Conservation (phyloP, 2,797 vertebrate genomes). For the Hyperoplus lanceolatus region DNA sequence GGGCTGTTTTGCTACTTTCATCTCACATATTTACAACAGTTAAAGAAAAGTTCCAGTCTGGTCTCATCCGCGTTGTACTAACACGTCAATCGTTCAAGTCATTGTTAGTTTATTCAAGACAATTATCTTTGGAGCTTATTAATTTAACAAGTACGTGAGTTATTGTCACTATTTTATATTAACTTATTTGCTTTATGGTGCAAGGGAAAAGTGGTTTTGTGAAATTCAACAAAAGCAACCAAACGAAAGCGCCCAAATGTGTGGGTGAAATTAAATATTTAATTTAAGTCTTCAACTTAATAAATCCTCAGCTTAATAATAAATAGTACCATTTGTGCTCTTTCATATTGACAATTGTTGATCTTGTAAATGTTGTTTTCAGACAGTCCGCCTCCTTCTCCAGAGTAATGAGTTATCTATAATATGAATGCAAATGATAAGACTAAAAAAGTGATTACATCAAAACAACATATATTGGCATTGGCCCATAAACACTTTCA, state of each 20-base stretch:
- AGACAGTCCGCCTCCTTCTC: neutral
- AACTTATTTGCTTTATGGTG: neutral
- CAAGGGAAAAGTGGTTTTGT: neutral
- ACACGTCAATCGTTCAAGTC: neutral
- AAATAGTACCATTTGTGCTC: neutral
- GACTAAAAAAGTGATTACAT: neutral
- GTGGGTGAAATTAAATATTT: neutral
- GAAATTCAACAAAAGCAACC: neutral
- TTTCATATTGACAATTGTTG: neutral
- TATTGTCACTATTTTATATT: neutral
- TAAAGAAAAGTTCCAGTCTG: neutral
- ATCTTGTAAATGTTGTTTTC: neutral
- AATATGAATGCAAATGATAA: neutral
- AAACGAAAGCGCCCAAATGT: neutral
- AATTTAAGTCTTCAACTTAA: neutral
- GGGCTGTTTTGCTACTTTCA: neutral
- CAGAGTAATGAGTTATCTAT: neutral
- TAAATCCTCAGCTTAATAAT: neutral
- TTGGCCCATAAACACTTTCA: conserved; percentile 9
- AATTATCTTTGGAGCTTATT: neutral
- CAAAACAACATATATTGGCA: conserved; percentile 10
- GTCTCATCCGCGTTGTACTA: neutral
- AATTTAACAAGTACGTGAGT: neutral
- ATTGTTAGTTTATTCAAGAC: neutral
- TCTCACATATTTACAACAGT: neutral